Conservation (phyloP, 1,140 invertebrate genomes). For the Pseudachorutes palmiensis region DNA sequence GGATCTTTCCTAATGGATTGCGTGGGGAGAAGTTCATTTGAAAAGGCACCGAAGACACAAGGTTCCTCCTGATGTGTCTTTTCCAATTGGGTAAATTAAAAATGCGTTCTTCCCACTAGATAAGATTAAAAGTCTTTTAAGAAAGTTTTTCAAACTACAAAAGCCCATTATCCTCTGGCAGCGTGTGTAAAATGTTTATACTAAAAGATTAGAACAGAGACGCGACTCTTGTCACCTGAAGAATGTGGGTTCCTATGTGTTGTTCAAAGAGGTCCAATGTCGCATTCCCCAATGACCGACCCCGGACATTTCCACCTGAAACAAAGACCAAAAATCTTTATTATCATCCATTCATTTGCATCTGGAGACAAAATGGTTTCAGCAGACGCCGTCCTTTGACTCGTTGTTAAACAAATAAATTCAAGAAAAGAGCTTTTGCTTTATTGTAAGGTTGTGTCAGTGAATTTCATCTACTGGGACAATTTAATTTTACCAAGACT, state of each 20-base stretch:
- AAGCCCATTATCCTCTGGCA: constrained; percentile 10
- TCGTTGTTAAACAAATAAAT: constrained; percentile 4
- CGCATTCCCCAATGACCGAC: constrained; percentile 30
- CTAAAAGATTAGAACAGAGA: too few species aligned
- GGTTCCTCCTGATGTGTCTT: background rate
- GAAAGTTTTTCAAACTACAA: background rate
- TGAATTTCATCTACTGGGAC: constrained; percentile 11
- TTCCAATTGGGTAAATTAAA: background rate
- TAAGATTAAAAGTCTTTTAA: constrained; percentile 12
- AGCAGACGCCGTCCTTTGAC: background rate
- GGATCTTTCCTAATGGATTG: too few species aligned
- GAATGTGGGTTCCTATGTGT: constrained; percentile 93
- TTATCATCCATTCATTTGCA: constrained; percentile 1
- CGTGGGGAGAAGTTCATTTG: too few species aligned
- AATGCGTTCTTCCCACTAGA: background rate
- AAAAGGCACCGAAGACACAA: background rate
- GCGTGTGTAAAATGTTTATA: too few species aligned
- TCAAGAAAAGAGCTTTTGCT: background rate
- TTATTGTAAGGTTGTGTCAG: background rate
- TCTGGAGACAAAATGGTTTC: background rate
- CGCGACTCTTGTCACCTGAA: constrained; percentile 79
- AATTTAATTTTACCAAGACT: background rate
- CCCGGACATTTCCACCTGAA: constrained; percentile 28
- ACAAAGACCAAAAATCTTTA: constrained; percentile 7
- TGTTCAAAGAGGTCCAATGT: constrained; percentile 63